A percentile compares a stretch with the other conserved stretches of the same genome.
These are phyloP conservation scores for Drosophila antonietae DNA, from an alignment of 2,888 invertebrate genomes.

Conservation along the genomic window DNA sequence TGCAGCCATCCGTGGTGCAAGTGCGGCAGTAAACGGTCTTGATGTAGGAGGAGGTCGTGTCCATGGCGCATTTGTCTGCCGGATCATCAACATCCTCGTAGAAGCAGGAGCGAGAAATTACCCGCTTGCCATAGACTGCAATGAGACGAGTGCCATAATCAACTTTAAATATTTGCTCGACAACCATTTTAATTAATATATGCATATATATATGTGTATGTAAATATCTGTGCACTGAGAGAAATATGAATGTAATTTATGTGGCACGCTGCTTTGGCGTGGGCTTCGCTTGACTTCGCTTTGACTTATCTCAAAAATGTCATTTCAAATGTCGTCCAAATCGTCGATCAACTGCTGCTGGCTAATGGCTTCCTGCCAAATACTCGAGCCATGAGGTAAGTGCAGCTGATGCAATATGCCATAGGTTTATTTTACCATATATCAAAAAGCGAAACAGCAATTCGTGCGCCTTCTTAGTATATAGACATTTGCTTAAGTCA, in stretches of 20 bases:
- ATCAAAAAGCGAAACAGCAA: conserved; percentile 8
- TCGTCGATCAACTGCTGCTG: conserved; percentile 52
- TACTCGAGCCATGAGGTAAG: conserved; percentile 36
- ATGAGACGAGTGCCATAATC: conserved; percentile 43
- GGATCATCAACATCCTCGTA: conserved; percentile 84
- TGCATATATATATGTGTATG: background rate
- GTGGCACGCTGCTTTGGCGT: conserved; percentile 45
- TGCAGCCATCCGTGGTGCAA: conserved; percentile 84
- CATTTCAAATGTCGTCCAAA: conserved; percentile 67
- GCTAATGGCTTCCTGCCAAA: conserved; percentile 53
- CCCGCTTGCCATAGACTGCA: conserved; percentile 84
- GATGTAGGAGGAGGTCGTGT: conserved; percentile 83
- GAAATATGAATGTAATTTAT: conserved; percentile 48
- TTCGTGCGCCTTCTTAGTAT: background rate
- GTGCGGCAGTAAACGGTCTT: conserved; percentile 84
- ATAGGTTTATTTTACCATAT: background rate
- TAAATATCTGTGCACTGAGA: background rate
- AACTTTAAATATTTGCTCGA: conserved; percentile 34
- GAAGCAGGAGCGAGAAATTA: conserved; percentile 84
- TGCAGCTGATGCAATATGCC: conserved; percentile 49
- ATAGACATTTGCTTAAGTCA: background rate
- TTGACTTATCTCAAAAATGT: conserved; percentile 56
- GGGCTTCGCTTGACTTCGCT: conserved; percentile 38
- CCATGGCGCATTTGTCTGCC: conserved; percentile 82
- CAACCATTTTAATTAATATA: conserved; percentile 55